A percentile compares a stretch with the other conserved stretches of the same genome.
These are phyloP conservation scores for Furcifer pardalis DNA, from an alignment of 2,797 vertebrate species.

Conservation along the genomic window DNA sequence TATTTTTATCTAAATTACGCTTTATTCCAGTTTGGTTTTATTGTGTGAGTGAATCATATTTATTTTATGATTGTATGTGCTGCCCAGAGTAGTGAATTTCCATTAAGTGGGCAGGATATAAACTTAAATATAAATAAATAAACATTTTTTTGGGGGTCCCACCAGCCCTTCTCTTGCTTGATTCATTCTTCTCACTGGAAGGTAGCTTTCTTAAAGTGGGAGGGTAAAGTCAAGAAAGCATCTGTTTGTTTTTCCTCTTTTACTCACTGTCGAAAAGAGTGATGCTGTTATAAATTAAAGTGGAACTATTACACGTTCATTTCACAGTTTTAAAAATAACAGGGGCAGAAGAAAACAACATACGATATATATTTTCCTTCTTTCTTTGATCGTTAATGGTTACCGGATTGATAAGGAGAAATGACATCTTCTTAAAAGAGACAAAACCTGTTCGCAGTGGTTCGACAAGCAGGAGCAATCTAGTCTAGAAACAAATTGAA, in stretches of 20 bases:
- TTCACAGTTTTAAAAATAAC: constrained; percentile 6
- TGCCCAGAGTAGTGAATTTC: too few species aligned
- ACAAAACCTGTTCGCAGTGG: constrained; percentile 15
- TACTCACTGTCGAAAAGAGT: constrained; percentile 22
- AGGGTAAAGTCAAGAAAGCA: constrained; percentile 34
- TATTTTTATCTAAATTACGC: too few species aligned
- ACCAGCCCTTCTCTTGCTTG: neutral
- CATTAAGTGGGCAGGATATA: too few species aligned
- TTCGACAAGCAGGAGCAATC: constrained; percentile 4
- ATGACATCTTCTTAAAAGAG: constrained; percentile 20
- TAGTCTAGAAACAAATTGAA: constrained; percentile 1
- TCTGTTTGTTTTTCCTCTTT: constrained; percentile 35
- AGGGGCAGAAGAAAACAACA: neutral
- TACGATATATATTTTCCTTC: constrained; percentile 24
- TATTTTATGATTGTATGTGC: too few species aligned
- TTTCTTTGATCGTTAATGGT: constrained; percentile 20
- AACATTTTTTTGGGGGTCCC: too few species aligned
- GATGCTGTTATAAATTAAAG: constrained; percentile 32
- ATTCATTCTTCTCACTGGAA: neutral
- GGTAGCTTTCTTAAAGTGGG: neutral
- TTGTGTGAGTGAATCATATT: too few species aligned
- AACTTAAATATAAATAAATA: too few species aligned
- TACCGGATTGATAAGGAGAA: constrained; percentile 16
- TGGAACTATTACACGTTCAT: neutral
- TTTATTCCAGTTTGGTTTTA: too few species aligned